Evolutionary conservation across 64 coral and sea anemone species (phyloP).

Genomic region (Montipora cactus): DNA sequence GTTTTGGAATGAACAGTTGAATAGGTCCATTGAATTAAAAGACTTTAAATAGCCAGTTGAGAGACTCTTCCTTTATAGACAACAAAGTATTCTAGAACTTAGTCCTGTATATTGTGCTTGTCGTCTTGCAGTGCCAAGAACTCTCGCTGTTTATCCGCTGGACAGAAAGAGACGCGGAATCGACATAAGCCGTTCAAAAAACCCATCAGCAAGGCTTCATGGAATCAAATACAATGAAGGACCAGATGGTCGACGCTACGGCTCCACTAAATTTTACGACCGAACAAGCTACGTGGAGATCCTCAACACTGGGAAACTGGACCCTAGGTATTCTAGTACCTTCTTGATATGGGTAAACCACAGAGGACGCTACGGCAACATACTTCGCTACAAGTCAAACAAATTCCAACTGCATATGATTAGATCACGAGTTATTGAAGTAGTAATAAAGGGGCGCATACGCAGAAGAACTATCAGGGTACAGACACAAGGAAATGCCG

Average conservation of each 20-base stretch:
- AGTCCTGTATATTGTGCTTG: too few species aligned
- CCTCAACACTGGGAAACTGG: constrained; percentile 61
- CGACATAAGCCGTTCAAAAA: constrained; percentile 9
- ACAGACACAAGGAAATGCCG: not conserved
- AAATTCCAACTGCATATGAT: constrained; percentile 70
- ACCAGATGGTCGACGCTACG: constrained; percentile 64
- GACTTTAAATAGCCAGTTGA: too few species aligned
- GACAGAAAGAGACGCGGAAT: constrained; percentile 19
- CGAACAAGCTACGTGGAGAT: constrained; percentile 67
- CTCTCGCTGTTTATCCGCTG: constrained; percentile 60
- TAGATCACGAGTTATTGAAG: constrained; percentile 26
- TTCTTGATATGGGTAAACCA: constrained; percentile 72
- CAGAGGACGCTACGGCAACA: constrained; percentile 50
- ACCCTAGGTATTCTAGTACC: constrained; percentile 72
- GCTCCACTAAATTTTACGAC: constrained; percentile 70
- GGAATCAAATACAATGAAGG: constrained; percentile 42
- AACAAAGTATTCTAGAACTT: not conserved
- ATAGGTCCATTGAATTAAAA: too few species aligned
- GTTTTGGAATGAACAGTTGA: too few species aligned
- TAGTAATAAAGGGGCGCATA: constrained; percentile 50
- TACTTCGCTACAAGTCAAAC: constrained; percentile 61
- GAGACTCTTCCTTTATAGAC: too few species aligned
- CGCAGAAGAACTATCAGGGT: constrained; percentile 21
- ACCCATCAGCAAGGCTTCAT: constrained; percentile 44
- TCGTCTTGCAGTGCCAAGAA: not conserved